These are phyloP conservation scores for Acrocephalus scirpaceus DNA, from an alignment of 2,797 vertebrate species.

Conservation along the genomic window DNA sequence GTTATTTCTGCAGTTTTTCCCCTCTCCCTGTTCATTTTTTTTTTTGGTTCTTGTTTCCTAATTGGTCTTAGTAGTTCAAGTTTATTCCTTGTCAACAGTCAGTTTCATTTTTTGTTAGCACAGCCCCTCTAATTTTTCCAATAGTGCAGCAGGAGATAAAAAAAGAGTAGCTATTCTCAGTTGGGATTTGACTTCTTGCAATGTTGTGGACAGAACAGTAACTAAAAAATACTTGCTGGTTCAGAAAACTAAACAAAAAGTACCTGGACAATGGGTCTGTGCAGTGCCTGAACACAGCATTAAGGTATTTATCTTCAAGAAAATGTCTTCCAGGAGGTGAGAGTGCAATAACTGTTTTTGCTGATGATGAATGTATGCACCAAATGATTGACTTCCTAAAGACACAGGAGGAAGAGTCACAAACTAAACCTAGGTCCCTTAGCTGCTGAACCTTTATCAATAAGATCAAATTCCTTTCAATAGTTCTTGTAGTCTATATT, in stretches of 20 bases:
- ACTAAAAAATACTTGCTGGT: not conserved
- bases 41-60: not conserved
- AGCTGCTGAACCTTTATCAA: not conserved
- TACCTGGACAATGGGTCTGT: not conserved
- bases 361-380: not conserved
- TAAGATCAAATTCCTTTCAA: not conserved
- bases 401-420: not conserved
- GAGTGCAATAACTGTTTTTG: not conserved
- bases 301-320: not conserved
- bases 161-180: not conserved
- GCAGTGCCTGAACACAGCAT: not conserved
- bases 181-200: constrained; percentile 11
- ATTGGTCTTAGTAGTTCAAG: not conserved
- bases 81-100: not conserved
- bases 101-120: not conserved
- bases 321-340: not conserved
- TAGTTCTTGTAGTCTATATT: not conserved
- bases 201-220: not conserved
- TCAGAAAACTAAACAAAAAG: not conserved
- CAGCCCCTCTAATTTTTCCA: not conserved
- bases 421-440: not conserved
- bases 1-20: not conserved
- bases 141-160: not conserved
- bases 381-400: not conserved
- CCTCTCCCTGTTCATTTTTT: not conserved